Conservation (phyloP, 2,888 invertebrate genomes). For the Drosophila leonis region DNA sequence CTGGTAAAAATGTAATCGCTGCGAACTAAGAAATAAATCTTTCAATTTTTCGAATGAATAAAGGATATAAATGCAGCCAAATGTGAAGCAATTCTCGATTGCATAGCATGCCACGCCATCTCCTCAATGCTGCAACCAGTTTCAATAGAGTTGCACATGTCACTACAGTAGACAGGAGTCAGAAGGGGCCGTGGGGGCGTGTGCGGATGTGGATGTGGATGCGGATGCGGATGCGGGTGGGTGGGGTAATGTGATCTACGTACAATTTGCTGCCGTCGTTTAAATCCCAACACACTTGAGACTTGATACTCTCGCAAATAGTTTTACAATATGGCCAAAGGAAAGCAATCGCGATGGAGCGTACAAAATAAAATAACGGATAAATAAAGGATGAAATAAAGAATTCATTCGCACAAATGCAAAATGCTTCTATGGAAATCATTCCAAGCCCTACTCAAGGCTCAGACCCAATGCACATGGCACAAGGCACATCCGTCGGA, state of each 20-base stretch:
- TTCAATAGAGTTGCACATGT: conserved; percentile 55
- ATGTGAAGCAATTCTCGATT: conserved; percentile 73
- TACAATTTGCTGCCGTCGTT: conserved; percentile 78
- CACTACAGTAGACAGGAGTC: conserved; percentile 22
- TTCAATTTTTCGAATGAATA: conserved; percentile 83
- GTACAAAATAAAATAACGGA: conserved; percentile 67
- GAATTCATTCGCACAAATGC: conserved; percentile 58
- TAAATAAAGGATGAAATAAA: conserved; percentile 64
- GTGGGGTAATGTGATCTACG: conserved; percentile 76
- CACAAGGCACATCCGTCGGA: conserved; percentile 9
- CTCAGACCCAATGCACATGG: neutral
- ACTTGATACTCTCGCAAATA: conserved; percentile 73
- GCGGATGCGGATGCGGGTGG: neutral
- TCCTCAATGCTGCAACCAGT: neutral
- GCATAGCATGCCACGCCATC: conserved; percentile 37
- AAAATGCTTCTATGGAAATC: conserved; percentile 72
- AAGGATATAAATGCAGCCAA: conserved; percentile 68
- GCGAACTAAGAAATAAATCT: conserved; percentile 83
- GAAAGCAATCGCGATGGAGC: conserved; percentile 56
- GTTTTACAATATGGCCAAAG: conserved; percentile 73
- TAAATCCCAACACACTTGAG: conserved; percentile 77
- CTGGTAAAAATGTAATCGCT: conserved; percentile 71
- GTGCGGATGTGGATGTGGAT: neutral
- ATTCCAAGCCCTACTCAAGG: conserved; percentile 27
- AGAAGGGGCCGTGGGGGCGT: neutral